Base-by-base conservation (phyloP, 2,113 vertebrate species). In the Paramormyrops kingsleyae region DNA sequence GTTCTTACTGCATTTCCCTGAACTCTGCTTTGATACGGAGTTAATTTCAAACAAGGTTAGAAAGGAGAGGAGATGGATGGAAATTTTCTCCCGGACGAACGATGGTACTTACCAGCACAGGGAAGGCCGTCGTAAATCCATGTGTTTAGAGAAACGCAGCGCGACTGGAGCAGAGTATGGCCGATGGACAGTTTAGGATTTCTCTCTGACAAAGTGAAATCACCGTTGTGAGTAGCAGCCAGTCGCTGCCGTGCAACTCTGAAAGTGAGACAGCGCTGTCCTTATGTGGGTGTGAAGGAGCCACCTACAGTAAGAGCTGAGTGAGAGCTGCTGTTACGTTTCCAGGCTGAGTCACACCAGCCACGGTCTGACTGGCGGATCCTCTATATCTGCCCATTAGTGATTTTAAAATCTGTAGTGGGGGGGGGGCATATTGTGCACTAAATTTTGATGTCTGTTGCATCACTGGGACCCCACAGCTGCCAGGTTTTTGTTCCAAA, bases 31-130 rank as follows among this genome's bases (percentile, higher is more conserved):
- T 42, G 2, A 31, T 31, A 70, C 0, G 27, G 62, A 27, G 62
- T 80, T 80, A 39, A 80, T 42, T 80, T 42, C 74, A n/a, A 10
- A 24, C 4, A n/a, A 24, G 21, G 39, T 10, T 84, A 3, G 7
- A 9, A 84, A 46, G 83, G 83, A 84, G 21, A 46, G 21, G 19
- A 47, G 42, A 5, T 24, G 8, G 35, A 9, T 4, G 42, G 19
- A 80, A 80, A 80, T 17, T 39, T 77, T 47, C 15, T 42, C 21
- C 49, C 3, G 31, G 59, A 42, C 35, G 19, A 80, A 80, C 21
- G 39, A 88, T n/a, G 87, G 52, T 85, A 88, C 89, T 90, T 87
- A 90, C 89, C 89, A 80, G 89, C 44, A 10, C 27, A 7, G 15
- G 39, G 83, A 87, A 90, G 49, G 52, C 31, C 4, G 27, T 90